Evolutionary conservation across 2,113 vertebrate genomes (phyloP).

Genomic region (Lepus europaeus): DNA sequence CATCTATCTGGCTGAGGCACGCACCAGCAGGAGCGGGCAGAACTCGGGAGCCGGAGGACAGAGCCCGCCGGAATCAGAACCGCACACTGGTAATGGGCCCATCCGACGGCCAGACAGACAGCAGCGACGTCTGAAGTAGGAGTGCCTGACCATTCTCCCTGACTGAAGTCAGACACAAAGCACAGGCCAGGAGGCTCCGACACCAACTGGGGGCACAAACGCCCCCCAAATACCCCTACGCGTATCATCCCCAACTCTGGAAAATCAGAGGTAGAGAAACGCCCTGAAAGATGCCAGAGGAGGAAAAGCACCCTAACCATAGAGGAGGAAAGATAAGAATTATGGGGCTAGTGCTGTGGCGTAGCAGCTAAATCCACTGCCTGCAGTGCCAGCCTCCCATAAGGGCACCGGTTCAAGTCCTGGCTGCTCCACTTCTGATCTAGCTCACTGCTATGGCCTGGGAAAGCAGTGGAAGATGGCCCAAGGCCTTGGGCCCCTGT

Average conservation of each 20-base stretch:
- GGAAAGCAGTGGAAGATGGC: too few species aligned
- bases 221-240: not conserved
- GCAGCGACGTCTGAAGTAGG: not conserved
- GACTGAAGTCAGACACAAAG: not conserved
- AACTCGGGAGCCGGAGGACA: slow-evolving; percentile 13
- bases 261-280: not conserved
- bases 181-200: not conserved
- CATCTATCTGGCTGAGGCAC: not conserved
- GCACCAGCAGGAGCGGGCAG: not conserved
- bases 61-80: not conserved
- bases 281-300: not conserved
- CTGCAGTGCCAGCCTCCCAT: too few species aligned
- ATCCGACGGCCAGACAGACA: not conserved
- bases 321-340: not conserved
- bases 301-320: not conserved
- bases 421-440: too few species aligned
- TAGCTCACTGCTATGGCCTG: too few species aligned
- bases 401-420: too few species aligned
- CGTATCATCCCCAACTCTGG: not conserved
- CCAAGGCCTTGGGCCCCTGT: too few species aligned
- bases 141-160: not conserved
- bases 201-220: not conserved
- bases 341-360: too few species aligned
- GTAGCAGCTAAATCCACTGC: too few species aligned
- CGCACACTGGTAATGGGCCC: not conserved